Conservation (phyloP, 1,140 invertebrate species). For the Achatina immaculata region DNA sequence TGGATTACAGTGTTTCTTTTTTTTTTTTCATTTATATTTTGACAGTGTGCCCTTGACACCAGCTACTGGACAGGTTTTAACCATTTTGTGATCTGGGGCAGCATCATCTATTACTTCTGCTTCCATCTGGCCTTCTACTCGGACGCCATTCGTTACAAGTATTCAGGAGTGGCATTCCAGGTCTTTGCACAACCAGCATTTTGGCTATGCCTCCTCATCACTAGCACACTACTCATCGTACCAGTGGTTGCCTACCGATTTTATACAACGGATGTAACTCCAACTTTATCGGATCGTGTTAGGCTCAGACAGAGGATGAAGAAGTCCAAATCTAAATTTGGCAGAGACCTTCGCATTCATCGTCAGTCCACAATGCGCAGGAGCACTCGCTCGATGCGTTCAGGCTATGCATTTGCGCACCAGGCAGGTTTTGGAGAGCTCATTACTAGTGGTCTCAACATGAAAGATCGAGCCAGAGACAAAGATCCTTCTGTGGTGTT, state of each 20-base stretch:
- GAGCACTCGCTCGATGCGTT: constrained; percentile 85
- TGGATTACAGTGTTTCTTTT: no score
- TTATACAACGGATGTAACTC: constrained; percentile 73
- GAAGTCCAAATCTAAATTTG: constrained; percentile 74
- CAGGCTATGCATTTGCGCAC: constrained; percentile 98
- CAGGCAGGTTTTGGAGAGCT: constrained; percentile 96
- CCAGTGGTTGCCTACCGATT: constrained; percentile 92
- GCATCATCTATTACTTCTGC: constrained; percentile 94
- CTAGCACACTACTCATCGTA: constrained; percentile 87
- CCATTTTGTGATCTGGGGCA: constrained; percentile 98
- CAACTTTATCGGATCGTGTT: constrained; percentile 92
- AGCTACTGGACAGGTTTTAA: constrained; percentile 98
- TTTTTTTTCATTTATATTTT: neutral
- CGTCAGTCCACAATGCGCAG: constrained; percentile 86
- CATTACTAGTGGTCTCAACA: constrained; percentile 98
- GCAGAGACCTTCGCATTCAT: constrained; percentile 81
- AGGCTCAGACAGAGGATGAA: constrained; percentile 81
- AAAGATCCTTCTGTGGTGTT: constrained; percentile 47
- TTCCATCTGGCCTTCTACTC: constrained; percentile 74
- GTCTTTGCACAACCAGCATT: constrained; percentile 81
- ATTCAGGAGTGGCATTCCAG: constrained; percentile 60
- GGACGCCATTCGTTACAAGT: constrained; percentile 68
- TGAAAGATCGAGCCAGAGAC: constrained; percentile 73
- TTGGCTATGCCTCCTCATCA: constrained; percentile 94
- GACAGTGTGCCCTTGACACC: constrained; percentile 94